Conservation (phyloP, 1,140 invertebrate genomes). For the Pseudomyrmex gracilis region DNA sequence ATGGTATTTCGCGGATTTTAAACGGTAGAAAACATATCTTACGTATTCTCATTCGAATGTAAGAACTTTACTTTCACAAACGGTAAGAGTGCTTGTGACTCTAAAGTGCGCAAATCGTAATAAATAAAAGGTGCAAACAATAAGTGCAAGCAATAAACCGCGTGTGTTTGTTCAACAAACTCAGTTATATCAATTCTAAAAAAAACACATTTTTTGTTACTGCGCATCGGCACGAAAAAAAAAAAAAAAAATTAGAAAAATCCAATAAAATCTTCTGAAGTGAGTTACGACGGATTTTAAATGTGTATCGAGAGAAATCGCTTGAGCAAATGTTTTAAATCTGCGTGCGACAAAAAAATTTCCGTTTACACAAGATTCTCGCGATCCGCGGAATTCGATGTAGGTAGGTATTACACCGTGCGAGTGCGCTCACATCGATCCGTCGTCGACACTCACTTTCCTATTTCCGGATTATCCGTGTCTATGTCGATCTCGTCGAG, state of each 20-base stretch:
- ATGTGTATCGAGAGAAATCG: no score
- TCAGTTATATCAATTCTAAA: no score
- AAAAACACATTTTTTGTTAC: no score
- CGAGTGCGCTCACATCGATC: background rate
- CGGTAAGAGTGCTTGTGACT: background rate
- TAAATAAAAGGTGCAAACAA: background rate
- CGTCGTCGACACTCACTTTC: conserved; percentile 74
- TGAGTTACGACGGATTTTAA: no score
- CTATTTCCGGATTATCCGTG: conserved; percentile 80
- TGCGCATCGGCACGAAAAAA: no score
- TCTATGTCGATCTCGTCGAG: conserved; percentile 75
- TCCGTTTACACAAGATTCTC: background rate
- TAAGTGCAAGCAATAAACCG: background rate
- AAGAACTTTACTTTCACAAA: background rate
- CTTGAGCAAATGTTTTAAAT: background rate
- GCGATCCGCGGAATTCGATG: background rate
- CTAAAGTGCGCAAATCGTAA: background rate
- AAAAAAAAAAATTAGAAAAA: no score
- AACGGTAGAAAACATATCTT: background rate
- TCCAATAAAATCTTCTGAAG: no score
- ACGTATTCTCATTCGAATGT: background rate
- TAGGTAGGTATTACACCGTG: no score
- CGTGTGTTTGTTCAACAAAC: no score
- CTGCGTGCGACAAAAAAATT: background rate
- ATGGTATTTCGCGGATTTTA: background rate